These are phyloP conservation scores for Malurus cyaneus DNA, from an alignment of 2,113 vertebrate genomes.

Conservation along the genomic window DNA sequence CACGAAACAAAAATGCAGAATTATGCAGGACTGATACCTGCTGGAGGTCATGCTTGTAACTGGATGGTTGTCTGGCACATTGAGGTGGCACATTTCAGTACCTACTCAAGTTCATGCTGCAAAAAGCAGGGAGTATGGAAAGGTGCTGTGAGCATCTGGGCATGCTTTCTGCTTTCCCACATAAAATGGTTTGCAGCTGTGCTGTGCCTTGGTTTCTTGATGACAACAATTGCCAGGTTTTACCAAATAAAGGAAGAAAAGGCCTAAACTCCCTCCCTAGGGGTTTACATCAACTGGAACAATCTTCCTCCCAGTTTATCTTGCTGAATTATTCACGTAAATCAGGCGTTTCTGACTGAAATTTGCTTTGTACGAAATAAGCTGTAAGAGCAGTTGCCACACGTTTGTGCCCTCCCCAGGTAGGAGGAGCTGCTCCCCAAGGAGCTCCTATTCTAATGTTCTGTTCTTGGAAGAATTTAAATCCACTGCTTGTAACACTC, in stretches of 20 bases:
- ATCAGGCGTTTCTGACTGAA: background rate
- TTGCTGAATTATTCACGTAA: background rate
- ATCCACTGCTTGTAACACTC: background rate
- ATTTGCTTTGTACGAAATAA: background rate
- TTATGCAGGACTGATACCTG: background rate
- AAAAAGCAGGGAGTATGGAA: background rate
- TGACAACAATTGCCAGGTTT: background rate
- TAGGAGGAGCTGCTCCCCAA: background rate
- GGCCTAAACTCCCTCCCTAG: background rate
- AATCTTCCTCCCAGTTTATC: background rate
- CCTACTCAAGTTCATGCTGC: background rate
- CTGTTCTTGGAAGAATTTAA: background rate
- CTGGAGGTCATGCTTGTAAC: background rate
- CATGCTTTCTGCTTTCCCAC: background rate
- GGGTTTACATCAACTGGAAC: background rate
- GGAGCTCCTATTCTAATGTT: background rate
- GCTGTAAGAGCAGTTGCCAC: background rate
- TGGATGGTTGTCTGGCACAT: background rate
- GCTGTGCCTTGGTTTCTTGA: background rate
- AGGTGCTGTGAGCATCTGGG: background rate
- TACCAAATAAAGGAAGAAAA: background rate
- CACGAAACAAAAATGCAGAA: background rate
- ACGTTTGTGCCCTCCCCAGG: background rate
- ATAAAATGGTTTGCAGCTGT: background rate
- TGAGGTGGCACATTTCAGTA: accelerated